These are phyloP conservation scores for Malurus elegans DNA, from an alignment of 2,113 vertebrate genomes.

Conservation along the genomic window DNA sequence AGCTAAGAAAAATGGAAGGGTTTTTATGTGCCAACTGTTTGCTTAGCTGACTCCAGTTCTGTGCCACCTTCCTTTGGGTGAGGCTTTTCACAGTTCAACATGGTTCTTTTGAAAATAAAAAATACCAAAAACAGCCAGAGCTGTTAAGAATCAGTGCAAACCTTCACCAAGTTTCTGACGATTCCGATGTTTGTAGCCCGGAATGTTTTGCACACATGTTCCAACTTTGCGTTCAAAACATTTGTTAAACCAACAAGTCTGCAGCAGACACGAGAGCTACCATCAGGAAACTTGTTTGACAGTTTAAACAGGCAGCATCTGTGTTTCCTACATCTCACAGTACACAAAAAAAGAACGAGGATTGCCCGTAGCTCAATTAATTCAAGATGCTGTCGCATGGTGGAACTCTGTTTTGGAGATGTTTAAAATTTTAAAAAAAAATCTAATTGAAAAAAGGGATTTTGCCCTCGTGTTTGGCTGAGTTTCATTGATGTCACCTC, in stretches of 20 bases:
- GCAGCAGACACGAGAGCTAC: slow-evolving; percentile 52
- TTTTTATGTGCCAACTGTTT: not conserved
- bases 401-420: slow-evolving; percentile 26
- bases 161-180: not conserved
- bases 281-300: slow-evolving; percentile 68
- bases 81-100: not conserved
- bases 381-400: slow-evolving; percentile 47
- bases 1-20: not conserved
- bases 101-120: not conserved
- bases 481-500: slow-evolving; percentile 22
- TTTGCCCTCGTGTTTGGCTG: slow-evolving; percentile 21
- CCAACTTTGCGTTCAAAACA: slow-evolving; percentile 34
- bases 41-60: not conserved
- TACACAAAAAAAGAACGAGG: not conserved
- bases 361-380: slow-evolving; percentile 16
- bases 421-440: not conserved
- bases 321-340: slow-evolving; percentile 44
- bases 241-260: slow-evolving; percentile 56
- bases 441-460: slow-evolving; percentile 27
- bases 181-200: not conserved
- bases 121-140: not conserved
- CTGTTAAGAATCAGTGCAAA: not conserved
- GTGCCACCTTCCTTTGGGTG: not conserved
- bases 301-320: slow-evolving; percentile 65
- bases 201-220: slow-evolving; percentile 55